Base-by-base conservation (phyloP, 2,797 vertebrate genomes). In the Karalla daura region DNA sequence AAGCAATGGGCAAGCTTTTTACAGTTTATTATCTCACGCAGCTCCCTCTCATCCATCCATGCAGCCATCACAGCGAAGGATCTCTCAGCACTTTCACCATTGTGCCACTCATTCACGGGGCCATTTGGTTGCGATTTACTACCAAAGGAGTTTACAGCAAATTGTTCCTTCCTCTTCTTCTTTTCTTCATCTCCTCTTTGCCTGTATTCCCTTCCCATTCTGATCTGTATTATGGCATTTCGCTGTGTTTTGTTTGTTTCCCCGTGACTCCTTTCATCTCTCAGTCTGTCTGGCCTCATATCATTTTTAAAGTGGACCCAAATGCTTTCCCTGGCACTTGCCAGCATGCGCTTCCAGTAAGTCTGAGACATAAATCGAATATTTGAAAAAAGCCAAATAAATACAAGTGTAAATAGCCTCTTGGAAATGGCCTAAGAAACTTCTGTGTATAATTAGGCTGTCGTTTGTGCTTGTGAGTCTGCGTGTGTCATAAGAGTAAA, bases 271-370 rank as follows among this genome's bases (percentile, higher is more conserved):
- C 90, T 93, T 94, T 93, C 91, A 93, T 92, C 92, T 92, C 77
- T 47, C 81, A 56, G 90, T 92, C 90, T 89, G 90, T 93, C 92
- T 93, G 91, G 91, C 89, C 89, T 89, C 90, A 89, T 93, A 92
- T 93, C 67, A 91, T 92, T 91, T 91, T 91, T 89, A 91, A 93
- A 93, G 92, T 94, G 92, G 89, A 93, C 89, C 93, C 93, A 93
- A 93, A 93, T 93, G 93, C 89, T 90, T 88, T 86, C 88, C 68
- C 86, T 91, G 90, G 86, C 83, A 89, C 80, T 80, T 82, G 81
- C 81, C 86, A 87, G 78, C 80, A 66, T 73, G 78, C 79, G 72
- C 81, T 93, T 94, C 91, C 90, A 93, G 91, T 94, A 94, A 93
- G 88, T 91, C 88, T 83, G 84, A 92, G 86, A 88, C 89, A 91